These are phyloP conservation scores for Nerophis ophidion DNA, from an alignment of 2,113 vertebrate species.

Conservation along the genomic window DNA sequence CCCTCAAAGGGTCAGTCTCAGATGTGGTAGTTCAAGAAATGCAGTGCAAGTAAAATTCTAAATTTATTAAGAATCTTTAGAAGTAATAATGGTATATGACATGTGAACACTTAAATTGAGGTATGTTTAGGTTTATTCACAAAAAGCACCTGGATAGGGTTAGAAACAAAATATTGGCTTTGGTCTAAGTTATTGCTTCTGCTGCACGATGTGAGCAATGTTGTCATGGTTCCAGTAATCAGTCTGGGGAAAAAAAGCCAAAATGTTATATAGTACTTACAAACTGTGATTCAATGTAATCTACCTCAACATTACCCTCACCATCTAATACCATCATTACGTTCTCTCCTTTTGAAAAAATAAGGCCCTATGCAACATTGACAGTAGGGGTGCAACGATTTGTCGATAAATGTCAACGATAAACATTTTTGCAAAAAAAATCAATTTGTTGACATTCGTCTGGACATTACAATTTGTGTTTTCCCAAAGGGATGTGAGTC, in stretches of 20 bases:
- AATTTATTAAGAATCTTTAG: conserved; percentile 4
- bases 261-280: neutral
- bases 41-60: neutral
- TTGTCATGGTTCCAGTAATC: neutral
- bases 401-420: no score
- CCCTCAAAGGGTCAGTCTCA: neutral
- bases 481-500: no score
- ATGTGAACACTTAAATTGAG: conserved; percentile 4
- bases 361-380: neutral
- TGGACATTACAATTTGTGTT: no score
- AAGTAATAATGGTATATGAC: conserved; percentile 5
- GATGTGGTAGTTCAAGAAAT: neutral
- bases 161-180: neutral
- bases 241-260: neutral
- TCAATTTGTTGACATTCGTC: no score
- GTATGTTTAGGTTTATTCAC: conserved; percentile 4
- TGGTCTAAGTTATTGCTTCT: conserved; percentile 4
- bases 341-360: neutral
- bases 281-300: neutral
- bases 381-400: neutral
- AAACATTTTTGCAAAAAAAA: no score
- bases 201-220: neutral
- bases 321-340: neutral
- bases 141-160: conserved; percentile 3
- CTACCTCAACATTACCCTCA: neutral